phyloP scores from a whole-genome alignment of 1,140 invertebrate species.

The Thalassaphorura encarpata region DNA sequence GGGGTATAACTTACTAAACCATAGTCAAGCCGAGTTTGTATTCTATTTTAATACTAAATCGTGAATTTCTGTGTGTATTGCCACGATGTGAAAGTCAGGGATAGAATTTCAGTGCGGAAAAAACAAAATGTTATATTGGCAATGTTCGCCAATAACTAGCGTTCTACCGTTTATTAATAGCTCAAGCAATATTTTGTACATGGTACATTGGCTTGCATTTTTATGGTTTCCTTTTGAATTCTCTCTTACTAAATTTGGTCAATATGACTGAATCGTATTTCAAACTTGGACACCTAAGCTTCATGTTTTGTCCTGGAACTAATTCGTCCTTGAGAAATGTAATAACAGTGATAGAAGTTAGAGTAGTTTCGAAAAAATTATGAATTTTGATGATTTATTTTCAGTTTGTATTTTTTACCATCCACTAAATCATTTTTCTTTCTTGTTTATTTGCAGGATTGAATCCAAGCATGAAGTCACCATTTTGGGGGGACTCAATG shows the following conservation, averaged over 20 bases:
- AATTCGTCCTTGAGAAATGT: too few relatives aligned
- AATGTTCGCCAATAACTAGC: not conserved
- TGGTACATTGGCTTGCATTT: too few relatives aligned
- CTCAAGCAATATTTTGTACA: not conserved
- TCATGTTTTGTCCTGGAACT: too few relatives aligned
- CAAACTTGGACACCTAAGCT: too few relatives aligned
- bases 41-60: not conserved
- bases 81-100: not conserved
- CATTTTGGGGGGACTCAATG: slow-evolving; percentile 92
- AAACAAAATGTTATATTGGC: not conserved
- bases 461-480: slow-evolving; percentile 99
- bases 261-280: too few relatives aligned
- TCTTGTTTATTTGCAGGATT: slow-evolving; percentile 59
- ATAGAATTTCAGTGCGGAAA: not conserved
- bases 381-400: too few relatives aligned
- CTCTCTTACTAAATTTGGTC: too few relatives aligned
- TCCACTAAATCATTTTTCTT: slow-evolving; percentile 36
- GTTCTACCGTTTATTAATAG: not conserved
- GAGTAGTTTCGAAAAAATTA: too few relatives aligned
- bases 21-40: not conserved
- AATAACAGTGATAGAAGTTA: too few relatives aligned
- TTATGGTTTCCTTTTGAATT: too few relatives aligned
- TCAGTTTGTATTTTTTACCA: not conserved
- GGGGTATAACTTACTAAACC: too few relatives aligned
- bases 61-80: not conserved